Percentiles rank a stretch among this genome's conserved stretches.
phyloP scores from a whole-genome alignment of 2,888 invertebrate genomes.

The Eupithecia subumbrata region DNA sequence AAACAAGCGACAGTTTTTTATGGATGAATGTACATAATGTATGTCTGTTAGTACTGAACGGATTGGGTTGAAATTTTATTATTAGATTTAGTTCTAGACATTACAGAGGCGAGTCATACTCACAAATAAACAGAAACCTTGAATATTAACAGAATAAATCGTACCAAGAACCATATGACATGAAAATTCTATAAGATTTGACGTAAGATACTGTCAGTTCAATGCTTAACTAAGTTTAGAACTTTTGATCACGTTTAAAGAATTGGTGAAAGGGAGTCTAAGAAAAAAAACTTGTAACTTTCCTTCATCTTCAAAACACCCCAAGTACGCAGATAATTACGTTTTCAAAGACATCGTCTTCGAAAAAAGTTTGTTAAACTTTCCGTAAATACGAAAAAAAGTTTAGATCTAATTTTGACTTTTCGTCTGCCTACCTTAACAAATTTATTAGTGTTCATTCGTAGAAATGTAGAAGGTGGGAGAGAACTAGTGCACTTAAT shows the following conservation, averaged over 20 bases:
- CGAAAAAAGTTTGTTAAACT: constrained; percentile 8
- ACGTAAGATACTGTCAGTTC: not conserved
- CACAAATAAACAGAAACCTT: too few species aligned
- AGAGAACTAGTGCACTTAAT: not conserved
- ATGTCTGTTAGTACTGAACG: too few species aligned
- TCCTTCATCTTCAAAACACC: constrained; percentile 1
- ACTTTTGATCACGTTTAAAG: not conserved
- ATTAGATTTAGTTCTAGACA: too few species aligned
- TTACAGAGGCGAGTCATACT: too few species aligned
- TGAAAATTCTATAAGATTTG: too few species aligned
- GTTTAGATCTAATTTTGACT: constrained; percentile 21
- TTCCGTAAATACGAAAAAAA: constrained; percentile 20
- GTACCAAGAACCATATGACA: too few species aligned
- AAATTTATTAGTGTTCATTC: constrained; percentile 27
- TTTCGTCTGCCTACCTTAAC: constrained; percentile 26
- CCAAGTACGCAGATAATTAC: constrained; percentile 20
- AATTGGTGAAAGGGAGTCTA: not conserved
- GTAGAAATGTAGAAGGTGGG: constrained; percentile 1
- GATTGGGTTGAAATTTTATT: too few species aligned
- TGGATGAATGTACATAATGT: too few species aligned
- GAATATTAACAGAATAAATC: too few species aligned
- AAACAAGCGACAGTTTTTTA: too few species aligned
- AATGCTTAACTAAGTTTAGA: not conserved
- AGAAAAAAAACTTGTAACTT: not conserved
- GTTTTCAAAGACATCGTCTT: constrained; percentile 14